These are phyloP conservation scores for Melopsittacus undulatus DNA, from an alignment of 2,797 vertebrate genomes.

Conservation along the genomic window DNA sequence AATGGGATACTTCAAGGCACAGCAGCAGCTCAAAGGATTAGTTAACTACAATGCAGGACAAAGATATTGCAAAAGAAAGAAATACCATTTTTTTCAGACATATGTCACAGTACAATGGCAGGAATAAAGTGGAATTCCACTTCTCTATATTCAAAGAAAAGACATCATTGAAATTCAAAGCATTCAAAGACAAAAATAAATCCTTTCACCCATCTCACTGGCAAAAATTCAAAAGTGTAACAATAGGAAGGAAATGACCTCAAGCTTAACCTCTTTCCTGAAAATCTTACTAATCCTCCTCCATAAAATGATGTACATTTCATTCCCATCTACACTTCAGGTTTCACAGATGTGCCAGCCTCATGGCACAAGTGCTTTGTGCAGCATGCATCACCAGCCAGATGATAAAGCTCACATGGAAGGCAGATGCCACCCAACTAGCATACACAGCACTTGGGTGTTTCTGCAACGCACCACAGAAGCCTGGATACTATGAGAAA, in stretches of 20 bases:
- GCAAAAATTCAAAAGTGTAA: slow-evolving; percentile 36
- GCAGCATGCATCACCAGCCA: rapidly evolving
- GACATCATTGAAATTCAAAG: slow-evolving; percentile 42
- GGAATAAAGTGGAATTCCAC: slow-evolving; percentile 39
- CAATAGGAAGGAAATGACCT: slow-evolving; percentile 63
- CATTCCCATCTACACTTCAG: neutral
- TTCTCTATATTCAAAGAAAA: neutral
- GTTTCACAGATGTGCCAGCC: neutral
- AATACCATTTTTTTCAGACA: neutral
- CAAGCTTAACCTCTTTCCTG: slow-evolving; percentile 59
- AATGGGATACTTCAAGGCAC: neutral
- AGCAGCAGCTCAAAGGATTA: slow-evolving; percentile 7
- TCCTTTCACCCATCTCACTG: slow-evolving; percentile 45
- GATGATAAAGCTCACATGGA: neutral
- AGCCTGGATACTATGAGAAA: neutral
- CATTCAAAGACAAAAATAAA: slow-evolving; percentile 61
- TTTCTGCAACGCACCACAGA: neutral
- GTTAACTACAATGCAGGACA: neutral
- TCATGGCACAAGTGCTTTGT: rapidly evolving
- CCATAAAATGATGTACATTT: neutral
- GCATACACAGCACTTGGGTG: rapidly evolving
- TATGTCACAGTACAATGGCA: neutral
- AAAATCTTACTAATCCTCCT: slow-evolving; percentile 35
- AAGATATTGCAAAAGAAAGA: neutral
- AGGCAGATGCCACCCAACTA: neutral